Percentiles rank a stretch among this genome's conserved stretches.
These are phyloP conservation scores for Philaenus spumarius DNA, from an alignment of 1,140 invertebrate genomes.

Conservation along the genomic window DNA sequence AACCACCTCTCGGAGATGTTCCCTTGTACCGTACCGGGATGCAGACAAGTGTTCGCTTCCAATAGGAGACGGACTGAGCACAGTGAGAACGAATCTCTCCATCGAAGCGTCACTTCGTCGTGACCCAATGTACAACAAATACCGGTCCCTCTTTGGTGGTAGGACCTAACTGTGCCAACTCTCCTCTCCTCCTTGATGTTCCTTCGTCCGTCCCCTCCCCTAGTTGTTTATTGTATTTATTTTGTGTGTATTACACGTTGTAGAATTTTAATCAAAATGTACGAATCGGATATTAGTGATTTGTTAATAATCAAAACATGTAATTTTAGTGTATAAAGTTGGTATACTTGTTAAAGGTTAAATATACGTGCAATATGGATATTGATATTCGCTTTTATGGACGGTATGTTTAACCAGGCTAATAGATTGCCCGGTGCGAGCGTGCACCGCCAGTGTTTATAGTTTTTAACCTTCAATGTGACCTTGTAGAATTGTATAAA, in stretches of 20 bases:
- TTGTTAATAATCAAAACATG: constrained; percentile 4
- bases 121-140: constrained; percentile 31
- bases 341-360: no score
- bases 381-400: not conserved
- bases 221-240: not conserved
- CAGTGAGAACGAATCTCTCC: constrained; percentile 47
- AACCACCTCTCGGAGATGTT: constrained; percentile 66
- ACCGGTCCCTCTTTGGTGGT: constrained; percentile 17
- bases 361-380: not conserved
- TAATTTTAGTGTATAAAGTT: not conserved
- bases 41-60: constrained; percentile 75
- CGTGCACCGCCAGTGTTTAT: not conserved
- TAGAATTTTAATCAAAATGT: not conserved
- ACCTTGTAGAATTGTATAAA: not conserved
- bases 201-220: not conserved
- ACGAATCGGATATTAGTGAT: constrained; percentile 3
- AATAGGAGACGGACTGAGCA: constrained; percentile 65
- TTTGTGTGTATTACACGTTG: not conserved
- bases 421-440: not conserved
- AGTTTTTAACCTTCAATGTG: not conserved
- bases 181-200: not conserved
- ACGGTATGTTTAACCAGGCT: constrained; percentile 5
- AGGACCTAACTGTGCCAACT: constrained; percentile 3
- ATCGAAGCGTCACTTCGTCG: constrained; percentile 44
- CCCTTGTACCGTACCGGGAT: constrained; percentile 69